Evolutionary conservation across 2,113 vertebrate genomes (phyloP).

Genomic region (Cyprinodon brontotheroides): DNA sequence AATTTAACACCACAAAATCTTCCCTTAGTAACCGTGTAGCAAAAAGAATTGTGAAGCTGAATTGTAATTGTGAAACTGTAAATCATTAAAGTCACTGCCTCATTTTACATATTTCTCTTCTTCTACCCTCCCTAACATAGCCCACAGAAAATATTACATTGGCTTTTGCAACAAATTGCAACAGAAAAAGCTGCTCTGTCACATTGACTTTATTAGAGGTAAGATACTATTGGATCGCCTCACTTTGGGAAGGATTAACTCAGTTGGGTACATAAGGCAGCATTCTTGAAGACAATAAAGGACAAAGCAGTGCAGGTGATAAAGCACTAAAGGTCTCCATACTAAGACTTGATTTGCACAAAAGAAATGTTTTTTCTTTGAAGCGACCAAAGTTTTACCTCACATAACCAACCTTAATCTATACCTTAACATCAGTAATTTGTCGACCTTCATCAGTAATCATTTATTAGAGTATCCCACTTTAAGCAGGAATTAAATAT

Average conservation of each 20-base stretch:
- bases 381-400: constrained; percentile 42
- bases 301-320: constrained; percentile 65
- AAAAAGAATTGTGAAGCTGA: constrained; percentile 38
- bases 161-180: constrained; percentile 25
- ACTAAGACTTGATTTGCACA: constrained; percentile 51
- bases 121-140: background rate
- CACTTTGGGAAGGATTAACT: constrained; percentile 28
- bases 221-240: constrained; percentile 35
- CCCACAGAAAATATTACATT: constrained; percentile 44
- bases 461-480: background rate
- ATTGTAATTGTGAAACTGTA: constrained; percentile 22
- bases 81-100: constrained; percentile 37
- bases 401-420: constrained; percentile 34
- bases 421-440: background rate
- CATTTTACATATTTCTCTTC: constrained; percentile 9
- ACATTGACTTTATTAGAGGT: constrained; percentile 19
- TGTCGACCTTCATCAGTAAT: background rate
- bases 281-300: constrained; percentile 61
- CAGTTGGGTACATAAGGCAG: constrained; percentile 54
- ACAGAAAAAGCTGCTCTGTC: constrained; percentile 22
- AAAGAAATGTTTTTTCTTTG: constrained; percentile 14
- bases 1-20: background rate
- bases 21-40: constrained; percentile 1
- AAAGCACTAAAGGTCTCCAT: constrained; percentile 56
- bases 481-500: background rate